These are phyloP conservation scores for Fundulus diaphanus DNA, from an alignment of 2,797 vertebrate genomes.

Conservation along the genomic window DNA sequence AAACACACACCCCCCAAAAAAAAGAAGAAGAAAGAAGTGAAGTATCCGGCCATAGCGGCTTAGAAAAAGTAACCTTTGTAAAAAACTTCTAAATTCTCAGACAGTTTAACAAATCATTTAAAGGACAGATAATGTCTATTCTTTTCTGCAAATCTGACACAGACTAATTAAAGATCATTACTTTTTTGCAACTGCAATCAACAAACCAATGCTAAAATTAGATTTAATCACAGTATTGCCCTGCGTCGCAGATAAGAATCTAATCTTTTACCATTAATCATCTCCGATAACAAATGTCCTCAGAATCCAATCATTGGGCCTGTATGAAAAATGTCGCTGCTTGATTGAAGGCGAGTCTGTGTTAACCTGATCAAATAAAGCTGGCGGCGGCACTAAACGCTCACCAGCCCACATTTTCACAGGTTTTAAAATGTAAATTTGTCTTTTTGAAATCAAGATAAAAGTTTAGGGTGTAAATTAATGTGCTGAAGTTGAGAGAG, in stretches of 20 bases:
- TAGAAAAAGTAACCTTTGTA: slow-evolving; percentile 33
- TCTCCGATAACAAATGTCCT: slow-evolving; percentile 34
- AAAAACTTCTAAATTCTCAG: slow-evolving; percentile 20
- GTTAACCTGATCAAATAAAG: slow-evolving; percentile 48
- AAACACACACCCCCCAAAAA: background rate
- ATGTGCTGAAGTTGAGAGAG: slow-evolving; percentile 34
- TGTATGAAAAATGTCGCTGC: slow-evolving; percentile 17
- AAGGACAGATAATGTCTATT: slow-evolving; percentile 24
- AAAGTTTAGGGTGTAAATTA: slow-evolving; percentile 51
- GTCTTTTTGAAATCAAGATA: slow-evolving; percentile 58
- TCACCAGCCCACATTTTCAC: slow-evolving; percentile 8
- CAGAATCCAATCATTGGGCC: slow-evolving; percentile 21
- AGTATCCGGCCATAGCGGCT: slow-evolving; percentile 11
- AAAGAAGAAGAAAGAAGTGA: too few species aligned
- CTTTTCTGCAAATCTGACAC: slow-evolving; percentile 25
- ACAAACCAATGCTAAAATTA: slow-evolving; percentile 35
- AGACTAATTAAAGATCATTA: slow-evolving; percentile 29
- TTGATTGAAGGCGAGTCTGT: slow-evolving; percentile 25
- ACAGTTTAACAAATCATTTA: slow-evolving; percentile 22
- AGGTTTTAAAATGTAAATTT: slow-evolving; percentile 71
- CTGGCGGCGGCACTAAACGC: background rate
- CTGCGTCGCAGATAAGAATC: slow-evolving; percentile 34
- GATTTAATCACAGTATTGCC: slow-evolving; percentile 29
- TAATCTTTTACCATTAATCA: slow-evolving; percentile 39
- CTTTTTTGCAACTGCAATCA: slow-evolving; percentile 35